phyloP scores from a whole-genome alignment of 2,888 invertebrate genomes.

The Tridacna crocea region DNA sequence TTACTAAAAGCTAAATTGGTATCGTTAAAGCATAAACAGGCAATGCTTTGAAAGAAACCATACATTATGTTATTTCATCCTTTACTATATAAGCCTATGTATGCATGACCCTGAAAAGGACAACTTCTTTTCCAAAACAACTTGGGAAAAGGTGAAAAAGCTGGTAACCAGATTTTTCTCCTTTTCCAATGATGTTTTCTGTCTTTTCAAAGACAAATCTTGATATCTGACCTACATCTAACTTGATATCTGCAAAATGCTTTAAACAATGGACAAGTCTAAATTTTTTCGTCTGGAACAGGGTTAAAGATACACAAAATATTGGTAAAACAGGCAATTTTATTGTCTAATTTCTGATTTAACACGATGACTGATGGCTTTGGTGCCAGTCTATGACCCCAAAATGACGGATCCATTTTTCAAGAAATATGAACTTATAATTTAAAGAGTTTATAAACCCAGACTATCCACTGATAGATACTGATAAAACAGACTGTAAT shows the following conservation, averaged over 20 bases:
- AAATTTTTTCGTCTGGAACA: too few species aligned
- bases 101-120: too few species aligned
- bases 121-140: too few species aligned
- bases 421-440: slow-evolving; percentile 54
- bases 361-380: slow-evolving; percentile 32
- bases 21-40: slow-evolving; percentile 35
- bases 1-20: slow-evolving; percentile 64
- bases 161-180: too few species aligned
- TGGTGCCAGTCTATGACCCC: slow-evolving; percentile 35
- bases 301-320: slow-evolving; percentile 41
- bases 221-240: too few species aligned
- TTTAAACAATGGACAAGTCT: too few species aligned
- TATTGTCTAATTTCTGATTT: slow-evolving; percentile 57
- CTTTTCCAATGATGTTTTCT: too few species aligned
- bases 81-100: too few species aligned
- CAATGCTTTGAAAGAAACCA: slow-evolving; percentile 42
- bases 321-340: slow-evolving; percentile 35
- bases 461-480: slow-evolving; percentile 21
- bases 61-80: slow-evolving; percentile 29
- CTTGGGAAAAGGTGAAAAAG: too few species aligned
- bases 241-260: too few species aligned
- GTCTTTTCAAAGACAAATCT: too few species aligned
- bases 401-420: slow-evolving; percentile 45
- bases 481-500: not conserved
- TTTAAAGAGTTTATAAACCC: slow-evolving; percentile 31